Percentiles rank a stretch among this genome's conserved stretches.
Evolutionary conservation across 2,797 vertebrate genomes (phyloP).

Genomic region (Schizopygopsis pylzovi): DNA sequence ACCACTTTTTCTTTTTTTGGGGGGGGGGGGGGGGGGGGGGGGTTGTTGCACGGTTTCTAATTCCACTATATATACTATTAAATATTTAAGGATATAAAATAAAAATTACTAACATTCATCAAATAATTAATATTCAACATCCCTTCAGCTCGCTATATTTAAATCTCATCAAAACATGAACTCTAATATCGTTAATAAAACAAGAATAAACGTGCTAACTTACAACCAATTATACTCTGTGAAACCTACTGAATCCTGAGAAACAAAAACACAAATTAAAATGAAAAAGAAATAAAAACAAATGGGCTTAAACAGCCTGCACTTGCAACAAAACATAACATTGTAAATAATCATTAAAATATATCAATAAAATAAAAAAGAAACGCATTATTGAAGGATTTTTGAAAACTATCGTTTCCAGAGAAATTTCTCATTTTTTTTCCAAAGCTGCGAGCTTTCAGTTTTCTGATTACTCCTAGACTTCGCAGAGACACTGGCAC

Average conservation of each 20-base stretch:
- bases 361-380: not conserved
- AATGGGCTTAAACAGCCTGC: not conserved
- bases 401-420: constrained; percentile 82
- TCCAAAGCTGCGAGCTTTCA: constrained; percentile 83
- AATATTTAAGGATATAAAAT: not conserved
- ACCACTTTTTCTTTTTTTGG: not conserved
- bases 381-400: not conserved
- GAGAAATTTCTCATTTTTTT: constrained; percentile 91
- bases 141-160: not conserved
- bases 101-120: not conserved
- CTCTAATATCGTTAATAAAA: not conserved
- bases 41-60: not conserved
- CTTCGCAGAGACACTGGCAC: constrained; percentile 61
- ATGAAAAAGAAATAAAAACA: constrained; percentile 22
- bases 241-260: not conserved
- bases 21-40: not conserved
- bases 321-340: constrained; percentile 14
- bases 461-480: constrained; percentile 62
- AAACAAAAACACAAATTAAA: not conserved
- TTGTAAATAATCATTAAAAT: not conserved
- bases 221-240: fast-evolving
- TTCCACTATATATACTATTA: not conserved
- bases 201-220: not conserved
- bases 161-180: not conserved
- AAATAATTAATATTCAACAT: not conserved